Percentiles rank a stretch among this genome's conserved stretches.
Evolutionary conservation across 2,888 invertebrate species (phyloP).

Genomic region (Ceriagrion tenellum): DNA sequence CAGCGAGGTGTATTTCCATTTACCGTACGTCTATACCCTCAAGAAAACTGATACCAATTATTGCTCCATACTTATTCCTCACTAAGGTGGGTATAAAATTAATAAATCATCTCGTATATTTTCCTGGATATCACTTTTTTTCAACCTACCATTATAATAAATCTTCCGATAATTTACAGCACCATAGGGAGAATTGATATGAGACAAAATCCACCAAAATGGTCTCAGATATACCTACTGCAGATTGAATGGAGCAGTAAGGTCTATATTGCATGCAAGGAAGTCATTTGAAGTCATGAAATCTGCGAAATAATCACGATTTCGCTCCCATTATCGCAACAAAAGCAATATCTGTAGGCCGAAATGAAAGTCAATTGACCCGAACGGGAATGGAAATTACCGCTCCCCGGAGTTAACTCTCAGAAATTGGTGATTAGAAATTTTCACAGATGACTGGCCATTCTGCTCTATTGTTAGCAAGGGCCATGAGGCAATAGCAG

Average conservation of each 20-base stretch:
- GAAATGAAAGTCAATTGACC: slow-evolving; percentile 63
- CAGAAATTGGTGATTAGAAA: slow-evolving; percentile 57
- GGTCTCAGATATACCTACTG: not conserved
- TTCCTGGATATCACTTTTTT: no score
- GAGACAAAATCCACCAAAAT: no score
- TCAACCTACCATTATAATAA: no score
- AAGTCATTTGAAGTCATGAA: slow-evolving; percentile 28
- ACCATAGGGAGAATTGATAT: no score
- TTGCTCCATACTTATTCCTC: no score
- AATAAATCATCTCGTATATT: no score
- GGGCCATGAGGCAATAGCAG: slow-evolving; percentile 24
- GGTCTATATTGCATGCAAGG: not conserved
- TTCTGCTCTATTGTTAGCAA: slow-evolving; percentile 40
- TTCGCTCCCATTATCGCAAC: not conserved
- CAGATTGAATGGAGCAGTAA: not conserved
- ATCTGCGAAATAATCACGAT: not conserved
- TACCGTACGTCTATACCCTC: no score
- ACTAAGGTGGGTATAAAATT: no score
- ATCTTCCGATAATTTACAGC: no score
- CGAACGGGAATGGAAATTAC: slow-evolving; percentile 52
- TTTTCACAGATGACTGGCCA: slow-evolving; percentile 23
- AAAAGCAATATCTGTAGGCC: slow-evolving; percentile 1
- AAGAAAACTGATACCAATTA: no score
- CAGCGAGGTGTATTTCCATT: no score
- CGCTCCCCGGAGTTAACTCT: slow-evolving; percentile 44